Evolutionary conservation across 1,140 invertebrate genomes (phyloP).

Genomic region (Drosophila persimilis): DNA sequence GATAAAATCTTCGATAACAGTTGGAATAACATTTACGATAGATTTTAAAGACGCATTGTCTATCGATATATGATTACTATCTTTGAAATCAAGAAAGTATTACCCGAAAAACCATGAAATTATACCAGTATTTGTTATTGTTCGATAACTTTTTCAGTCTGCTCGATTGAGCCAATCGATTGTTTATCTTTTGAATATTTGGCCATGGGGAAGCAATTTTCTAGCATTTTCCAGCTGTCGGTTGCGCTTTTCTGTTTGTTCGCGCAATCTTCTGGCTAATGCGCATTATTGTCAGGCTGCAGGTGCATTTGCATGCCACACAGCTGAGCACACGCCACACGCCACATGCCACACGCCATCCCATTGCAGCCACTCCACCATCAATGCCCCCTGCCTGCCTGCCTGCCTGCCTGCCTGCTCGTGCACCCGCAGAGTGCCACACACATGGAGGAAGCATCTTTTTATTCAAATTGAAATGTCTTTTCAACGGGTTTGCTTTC

Average conservation of each 20-base stretch:
- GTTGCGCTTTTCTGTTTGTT: conserved; percentile 47
- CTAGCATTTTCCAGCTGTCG: conserved; percentile 26
- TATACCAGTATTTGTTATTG: neutral
- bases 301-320: conserved; percentile 65
- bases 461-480: conserved; percentile 79
- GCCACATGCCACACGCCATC: too few species aligned
- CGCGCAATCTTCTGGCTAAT: conserved; percentile 70
- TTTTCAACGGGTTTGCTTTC: conserved; percentile 80
- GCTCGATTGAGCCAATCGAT: too few species aligned
- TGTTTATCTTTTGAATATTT: conserved; percentile 8
- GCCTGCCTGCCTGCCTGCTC: too few species aligned
- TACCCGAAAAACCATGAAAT: too few species aligned
- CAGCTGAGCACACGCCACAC: conserved; percentile 14
- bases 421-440: neutral
- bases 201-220: conserved; percentile 28
- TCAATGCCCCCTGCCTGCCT: neutral
- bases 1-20: too few species aligned
- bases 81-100: too few species aligned
- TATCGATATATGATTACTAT: too few species aligned
- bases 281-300: conserved; percentile 68
- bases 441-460: conserved; percentile 35
- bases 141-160: too few species aligned
- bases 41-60: too few species aligned
- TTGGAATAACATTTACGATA: too few species aligned
- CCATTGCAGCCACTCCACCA: neutral